Evolutionary conservation across 2,113 vertebrate species (phyloP).

Genomic region (Zosterops hypoxanthus): DNA sequence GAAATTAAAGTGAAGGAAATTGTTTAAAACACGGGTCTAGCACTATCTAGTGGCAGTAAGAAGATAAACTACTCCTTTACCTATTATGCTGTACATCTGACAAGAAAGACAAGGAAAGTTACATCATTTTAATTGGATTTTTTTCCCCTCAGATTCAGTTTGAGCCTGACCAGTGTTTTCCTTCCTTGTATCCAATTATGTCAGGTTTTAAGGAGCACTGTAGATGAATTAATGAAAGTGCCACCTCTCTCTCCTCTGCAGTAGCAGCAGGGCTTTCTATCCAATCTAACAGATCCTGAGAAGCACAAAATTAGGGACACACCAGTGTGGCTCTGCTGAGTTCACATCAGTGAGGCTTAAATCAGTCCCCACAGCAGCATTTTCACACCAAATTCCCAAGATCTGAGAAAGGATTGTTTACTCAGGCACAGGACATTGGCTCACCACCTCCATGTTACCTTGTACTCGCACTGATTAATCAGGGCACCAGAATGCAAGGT

Average conservation of each 20-base stretch:
- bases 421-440: not conserved
- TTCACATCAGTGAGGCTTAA: not conserved
- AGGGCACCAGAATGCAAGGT: not conserved
- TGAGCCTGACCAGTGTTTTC: not conserved
- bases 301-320: not conserved
- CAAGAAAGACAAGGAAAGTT: not conserved
- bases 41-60: constrained; percentile 43
- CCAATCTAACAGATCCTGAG: not conserved
- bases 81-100: not conserved
- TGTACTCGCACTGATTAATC: not conserved
- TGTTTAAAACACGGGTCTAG: constrained; percentile 27
- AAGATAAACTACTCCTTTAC: not conserved
- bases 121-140: not conserved
- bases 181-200: not conserved
- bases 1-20: not conserved
- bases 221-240: not conserved
- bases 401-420: not conserved
- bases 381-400: not conserved
- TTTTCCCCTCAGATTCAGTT: not conserved
- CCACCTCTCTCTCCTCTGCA: not conserved
- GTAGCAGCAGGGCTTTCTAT: not conserved
- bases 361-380: not conserved
- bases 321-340: rapidly evolving
- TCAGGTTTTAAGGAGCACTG: not conserved
- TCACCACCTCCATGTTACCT: not conserved